Conservation (phyloP, 2,888 invertebrate species). For the Minunthozetes semirufus region DNA sequence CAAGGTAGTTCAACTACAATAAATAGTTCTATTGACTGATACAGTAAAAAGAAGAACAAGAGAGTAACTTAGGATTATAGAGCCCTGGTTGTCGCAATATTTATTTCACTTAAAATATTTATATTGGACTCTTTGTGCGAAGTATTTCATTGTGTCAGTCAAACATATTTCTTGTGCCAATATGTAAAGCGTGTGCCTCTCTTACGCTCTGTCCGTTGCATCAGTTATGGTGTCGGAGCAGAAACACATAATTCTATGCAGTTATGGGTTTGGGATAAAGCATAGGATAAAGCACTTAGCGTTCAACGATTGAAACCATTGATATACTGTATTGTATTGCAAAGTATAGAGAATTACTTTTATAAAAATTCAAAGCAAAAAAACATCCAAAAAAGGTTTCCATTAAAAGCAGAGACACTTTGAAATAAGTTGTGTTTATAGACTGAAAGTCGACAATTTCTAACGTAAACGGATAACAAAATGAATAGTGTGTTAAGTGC, state of each 20-base stretch:
- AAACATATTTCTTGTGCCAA: neutral
- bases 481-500: no score
- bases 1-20: no score
- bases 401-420: neutral
- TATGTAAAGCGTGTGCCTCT: conserved; percentile 28
- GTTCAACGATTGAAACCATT: neutral
- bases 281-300: no score
- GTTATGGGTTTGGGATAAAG: conserved; percentile 26
- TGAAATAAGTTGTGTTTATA: conserved; percentile 1
- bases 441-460: conserved; percentile 14
- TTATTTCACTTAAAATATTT: conserved; percentile 18
- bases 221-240: neutral
- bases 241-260: conserved; percentile 1
- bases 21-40: no score
- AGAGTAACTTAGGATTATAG: neutral
- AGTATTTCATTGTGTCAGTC: conserved; percentile 7
- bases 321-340: conserved; percentile 30
- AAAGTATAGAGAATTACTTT: conserved; percentile 7
- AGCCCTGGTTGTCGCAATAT: neutral
- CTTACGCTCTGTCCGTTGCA: neutral
- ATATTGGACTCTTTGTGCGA: conserved; percentile 5
- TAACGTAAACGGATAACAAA: neutral
- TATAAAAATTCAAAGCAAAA: conserved; percentile 1
- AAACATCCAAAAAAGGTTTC: conserved; percentile 11
- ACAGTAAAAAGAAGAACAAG: no score